Evolutionary conservation across 2,888 invertebrate species (phyloP).

Genomic region (Glaucopsyche alexis): DNA sequence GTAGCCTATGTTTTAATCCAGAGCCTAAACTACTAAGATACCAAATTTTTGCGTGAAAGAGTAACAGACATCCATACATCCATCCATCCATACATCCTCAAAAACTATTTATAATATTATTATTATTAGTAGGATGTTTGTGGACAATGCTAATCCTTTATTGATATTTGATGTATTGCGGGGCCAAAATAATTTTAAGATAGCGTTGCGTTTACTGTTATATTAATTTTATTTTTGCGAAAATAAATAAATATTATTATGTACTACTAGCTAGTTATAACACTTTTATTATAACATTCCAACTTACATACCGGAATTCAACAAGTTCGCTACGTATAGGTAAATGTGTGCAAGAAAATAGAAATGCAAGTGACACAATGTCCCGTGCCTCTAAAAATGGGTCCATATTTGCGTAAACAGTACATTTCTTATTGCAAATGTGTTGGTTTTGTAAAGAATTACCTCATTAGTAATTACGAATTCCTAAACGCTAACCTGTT

Average conservation of each 20-base stretch:
- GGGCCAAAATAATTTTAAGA: too few relatives aligned
- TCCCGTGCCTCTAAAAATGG: not conserved
- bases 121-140: too few relatives aligned
- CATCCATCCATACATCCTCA: too few relatives aligned
- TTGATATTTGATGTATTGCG: too few relatives aligned
- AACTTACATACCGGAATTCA: not conserved
- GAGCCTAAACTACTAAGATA: too few relatives aligned
- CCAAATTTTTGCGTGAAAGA: too few relatives aligned
- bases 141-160: not conserved
- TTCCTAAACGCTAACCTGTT: conserved; percentile 25
- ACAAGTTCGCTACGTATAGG: not conserved
- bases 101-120: too few relatives aligned
- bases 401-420: conserved; percentile 16
- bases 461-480: conserved; percentile 11
- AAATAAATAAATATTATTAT: too few relatives aligned
- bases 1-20: too few relatives aligned
- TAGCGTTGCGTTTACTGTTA: too few relatives aligned
- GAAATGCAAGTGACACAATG: not conserved
- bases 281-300: not conserved
- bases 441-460: conserved; percentile 17
- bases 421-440: conserved; percentile 21
- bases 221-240: too few relatives aligned
- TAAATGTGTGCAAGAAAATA: not conserved
- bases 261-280: not conserved
- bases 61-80: too few relatives aligned